Percentiles rank a stretch among this genome's conserved stretches.
Evolutionary conservation across 2,113 vertebrate genomes (phyloP).

Genomic region (Eptesicus fuscus): DNA sequence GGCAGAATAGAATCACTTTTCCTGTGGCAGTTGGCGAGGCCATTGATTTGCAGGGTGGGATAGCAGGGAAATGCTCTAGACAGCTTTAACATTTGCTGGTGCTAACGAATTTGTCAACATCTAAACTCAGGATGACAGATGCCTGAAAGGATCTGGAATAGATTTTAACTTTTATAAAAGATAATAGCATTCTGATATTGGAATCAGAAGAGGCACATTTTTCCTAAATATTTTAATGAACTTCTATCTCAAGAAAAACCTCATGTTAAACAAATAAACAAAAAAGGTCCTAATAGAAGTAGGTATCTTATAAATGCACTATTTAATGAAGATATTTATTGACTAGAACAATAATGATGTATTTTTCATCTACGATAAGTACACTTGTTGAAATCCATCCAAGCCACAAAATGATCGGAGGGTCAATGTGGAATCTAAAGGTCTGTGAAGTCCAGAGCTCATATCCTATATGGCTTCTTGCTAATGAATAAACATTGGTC

Average conservation of each 20-base stretch:
- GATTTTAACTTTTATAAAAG: background rate
- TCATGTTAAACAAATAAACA: background rate
- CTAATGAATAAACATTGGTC: slow-evolving; percentile 19
- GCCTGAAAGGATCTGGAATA: background rate
- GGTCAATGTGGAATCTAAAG: background rate
- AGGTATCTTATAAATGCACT: background rate
- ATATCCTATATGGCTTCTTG: slow-evolving; percentile 17
- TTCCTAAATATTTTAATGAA: background rate
- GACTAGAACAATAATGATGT: background rate
- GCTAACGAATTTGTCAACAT: background rate
- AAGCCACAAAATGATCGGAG: background rate
- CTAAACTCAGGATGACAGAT: background rate
- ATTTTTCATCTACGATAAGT: background rate
- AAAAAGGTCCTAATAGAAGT: background rate
- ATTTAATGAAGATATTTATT: background rate
- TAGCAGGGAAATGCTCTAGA: background rate
- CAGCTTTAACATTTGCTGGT: background rate
- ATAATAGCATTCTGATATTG: background rate
- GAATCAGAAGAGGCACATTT: background rate
- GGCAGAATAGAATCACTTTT: background rate
- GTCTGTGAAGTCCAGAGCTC: background rate
- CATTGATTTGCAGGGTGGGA: background rate
- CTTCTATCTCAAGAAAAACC: background rate
- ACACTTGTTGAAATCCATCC: slow-evolving; percentile 17
- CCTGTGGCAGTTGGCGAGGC: background rate